These are phyloP conservation scores for Pelagia noctiluca DNA, from an alignment of 30 jellyfish, hydroid and myxozoan genomes.

Conservation along the genomic window DNA sequence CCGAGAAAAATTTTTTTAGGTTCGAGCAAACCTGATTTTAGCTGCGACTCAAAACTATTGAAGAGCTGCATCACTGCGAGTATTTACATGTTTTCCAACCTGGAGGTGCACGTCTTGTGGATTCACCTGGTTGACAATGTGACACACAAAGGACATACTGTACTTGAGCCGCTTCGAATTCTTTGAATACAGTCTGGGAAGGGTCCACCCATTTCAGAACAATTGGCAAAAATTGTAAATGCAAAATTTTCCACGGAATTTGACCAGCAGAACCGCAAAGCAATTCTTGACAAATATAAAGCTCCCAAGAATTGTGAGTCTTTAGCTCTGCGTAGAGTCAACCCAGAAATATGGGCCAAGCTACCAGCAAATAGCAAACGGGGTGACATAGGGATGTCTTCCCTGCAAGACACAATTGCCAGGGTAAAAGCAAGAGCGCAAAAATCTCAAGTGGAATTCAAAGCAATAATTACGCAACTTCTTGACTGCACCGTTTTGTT, in stretches of 20 bases:
- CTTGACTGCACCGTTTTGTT: not conserved
- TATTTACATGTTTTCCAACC: too few relatives aligned
- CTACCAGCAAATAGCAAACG: constrained; percentile 11
- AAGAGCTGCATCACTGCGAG: too few relatives aligned
- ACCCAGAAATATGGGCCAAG: constrained; percentile 63
- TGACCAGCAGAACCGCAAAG: constrained; percentile 41
- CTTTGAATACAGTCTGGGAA: too few relatives aligned
- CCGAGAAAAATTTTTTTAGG: too few relatives aligned
- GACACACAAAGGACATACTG: too few relatives aligned
- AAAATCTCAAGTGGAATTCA: not conserved
- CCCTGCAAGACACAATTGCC: constrained; percentile 6
- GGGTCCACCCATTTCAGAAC: not conserved
- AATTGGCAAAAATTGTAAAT: not conserved
- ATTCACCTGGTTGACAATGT: too few relatives aligned
- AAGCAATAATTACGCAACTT: not conserved
- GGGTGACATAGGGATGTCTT: constrained; percentile 4
- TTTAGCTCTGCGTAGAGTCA: constrained; percentile 17
- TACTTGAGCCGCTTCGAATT: too few relatives aligned
- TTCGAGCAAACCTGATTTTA: too few relatives aligned
- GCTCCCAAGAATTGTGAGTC: constrained; percentile 37
- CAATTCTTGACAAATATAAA: constrained; percentile 19
- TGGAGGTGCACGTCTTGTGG: too few relatives aligned
- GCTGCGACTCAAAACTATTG: too few relatives aligned
- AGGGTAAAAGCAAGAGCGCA: not conserved
- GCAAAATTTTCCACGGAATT: constrained; percentile 34